Evolutionary conservation across 2,113 vertebrate species (phyloP).

Genomic region (Protobothrops mucrosquamatus): DNA sequence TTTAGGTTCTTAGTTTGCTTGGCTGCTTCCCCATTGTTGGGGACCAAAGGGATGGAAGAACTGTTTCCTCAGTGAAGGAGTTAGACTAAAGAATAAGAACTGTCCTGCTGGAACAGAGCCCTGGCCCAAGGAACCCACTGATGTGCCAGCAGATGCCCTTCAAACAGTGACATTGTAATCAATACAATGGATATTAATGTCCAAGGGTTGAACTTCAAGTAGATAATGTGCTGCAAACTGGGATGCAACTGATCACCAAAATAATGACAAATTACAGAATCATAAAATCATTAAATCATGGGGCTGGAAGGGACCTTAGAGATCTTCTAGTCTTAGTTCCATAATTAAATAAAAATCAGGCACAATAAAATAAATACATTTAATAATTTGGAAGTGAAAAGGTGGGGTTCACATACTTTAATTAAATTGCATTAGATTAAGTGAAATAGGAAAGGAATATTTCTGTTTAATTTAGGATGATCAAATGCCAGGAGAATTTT

Average conservation of each 20-base stretch:
- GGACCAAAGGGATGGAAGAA: not conserved
- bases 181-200: not conserved
- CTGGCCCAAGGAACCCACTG: not conserved
- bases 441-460: not conserved
- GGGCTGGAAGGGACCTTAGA: not conserved
- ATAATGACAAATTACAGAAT: not conserved
- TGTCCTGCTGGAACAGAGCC: not conserved
- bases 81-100: not conserved
- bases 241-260: not conserved
- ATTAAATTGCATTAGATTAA: not conserved
- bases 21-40: not conserved
- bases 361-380: not conserved
- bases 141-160: not conserved
- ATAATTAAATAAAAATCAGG: not conserved
- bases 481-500: not conserved
- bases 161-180: not conserved
- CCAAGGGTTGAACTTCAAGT: not conserved
- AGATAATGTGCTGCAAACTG: not conserved
- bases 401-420: not conserved
- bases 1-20: not conserved
- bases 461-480: not conserved
- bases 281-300: not conserved
- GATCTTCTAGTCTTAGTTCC: not conserved
- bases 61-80: not conserved
- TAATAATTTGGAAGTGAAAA: not conserved